phyloP scores from a whole-genome alignment of 2,797 vertebrate genomes.

The Oreochromis grahami region DNA sequence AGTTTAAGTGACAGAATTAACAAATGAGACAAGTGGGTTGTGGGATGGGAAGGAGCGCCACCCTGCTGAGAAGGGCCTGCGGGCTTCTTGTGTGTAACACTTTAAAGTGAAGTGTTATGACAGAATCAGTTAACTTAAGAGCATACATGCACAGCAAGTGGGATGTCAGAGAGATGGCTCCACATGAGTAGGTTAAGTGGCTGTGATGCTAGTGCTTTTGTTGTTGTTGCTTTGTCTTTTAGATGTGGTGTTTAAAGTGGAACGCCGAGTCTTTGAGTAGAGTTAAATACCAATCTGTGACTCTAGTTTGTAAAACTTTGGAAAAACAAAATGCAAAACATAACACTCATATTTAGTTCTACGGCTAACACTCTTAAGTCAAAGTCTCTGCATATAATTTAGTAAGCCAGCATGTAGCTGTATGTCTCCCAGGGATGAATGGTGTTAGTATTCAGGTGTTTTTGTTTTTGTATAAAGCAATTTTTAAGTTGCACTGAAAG shows the following conservation, averaged over 20 bases:
- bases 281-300: not conserved
- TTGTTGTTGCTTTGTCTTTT: constrained; percentile 4
- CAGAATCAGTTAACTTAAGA: constrained; percentile 46
- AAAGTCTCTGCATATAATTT: not conserved
- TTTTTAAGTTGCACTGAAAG: not conserved
- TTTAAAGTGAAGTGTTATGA: constrained; percentile 53
- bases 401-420: not conserved
- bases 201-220: not conserved
- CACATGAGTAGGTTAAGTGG: constrained; percentile 36
- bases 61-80: constrained; percentile 35
- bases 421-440: not conserved
- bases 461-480: not conserved
- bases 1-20: constrained; percentile 32
- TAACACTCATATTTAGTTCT: not conserved
- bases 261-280: not conserved
- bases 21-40: constrained; percentile 32
- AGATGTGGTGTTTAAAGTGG: not conserved
- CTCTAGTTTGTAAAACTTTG: not conserved
- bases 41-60: constrained; percentile 11
- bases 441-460: not conserved
- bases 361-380: not conserved
- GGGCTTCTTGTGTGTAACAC: constrained; percentile 2
- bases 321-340: not conserved
- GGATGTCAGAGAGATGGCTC: constrained; percentile 17
- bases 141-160: constrained; percentile 13